Evolutionary conservation across 2,797 vertebrate genomes (phyloP).

Genomic region (Pantherophis vulpinus): DNA sequence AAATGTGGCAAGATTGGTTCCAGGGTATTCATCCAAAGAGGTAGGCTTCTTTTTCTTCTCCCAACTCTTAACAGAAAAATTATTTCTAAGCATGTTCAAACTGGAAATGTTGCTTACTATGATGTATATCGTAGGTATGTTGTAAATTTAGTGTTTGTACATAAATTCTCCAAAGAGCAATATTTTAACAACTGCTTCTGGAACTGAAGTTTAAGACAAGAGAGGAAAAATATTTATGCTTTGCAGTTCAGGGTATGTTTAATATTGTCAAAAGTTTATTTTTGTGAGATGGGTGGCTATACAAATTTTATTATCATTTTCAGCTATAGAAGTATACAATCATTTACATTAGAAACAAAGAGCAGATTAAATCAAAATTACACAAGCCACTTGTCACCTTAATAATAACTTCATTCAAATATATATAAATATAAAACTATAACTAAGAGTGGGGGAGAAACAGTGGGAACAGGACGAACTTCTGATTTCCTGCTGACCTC

Average conservation of each 20-base stretch:
- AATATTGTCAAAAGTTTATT: not conserved
- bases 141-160: not conserved
- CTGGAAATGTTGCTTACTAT: not conserved
- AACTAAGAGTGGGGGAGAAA: not conserved
- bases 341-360: not conserved
- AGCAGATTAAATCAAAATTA: not conserved
- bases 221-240: not conserved
- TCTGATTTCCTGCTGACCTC: not conserved
- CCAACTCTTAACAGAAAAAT: not conserved
- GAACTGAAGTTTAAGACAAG: not conserved
- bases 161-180: not conserved
- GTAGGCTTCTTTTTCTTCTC: slow-evolving; percentile 69
- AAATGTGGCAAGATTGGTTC: slow-evolving; percentile 90
- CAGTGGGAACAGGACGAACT: not conserved
- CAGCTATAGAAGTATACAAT: not conserved
- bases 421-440: not conserved
- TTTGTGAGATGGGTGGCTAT: not conserved
- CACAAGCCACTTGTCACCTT: not conserved
- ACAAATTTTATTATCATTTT: not conserved
- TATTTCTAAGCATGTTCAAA: not conserved
- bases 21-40: slow-evolving; percentile 93
- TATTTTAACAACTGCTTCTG: not conserved
- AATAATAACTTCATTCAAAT: not conserved
- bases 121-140: not conserved
- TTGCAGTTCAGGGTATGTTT: not conserved